A percentile compares a stretch with the other conserved stretches of the same genome.
phyloP scores from a whole-genome alignment of 2,797 vertebrate species.

The Gymnothorax reevesii region DNA sequence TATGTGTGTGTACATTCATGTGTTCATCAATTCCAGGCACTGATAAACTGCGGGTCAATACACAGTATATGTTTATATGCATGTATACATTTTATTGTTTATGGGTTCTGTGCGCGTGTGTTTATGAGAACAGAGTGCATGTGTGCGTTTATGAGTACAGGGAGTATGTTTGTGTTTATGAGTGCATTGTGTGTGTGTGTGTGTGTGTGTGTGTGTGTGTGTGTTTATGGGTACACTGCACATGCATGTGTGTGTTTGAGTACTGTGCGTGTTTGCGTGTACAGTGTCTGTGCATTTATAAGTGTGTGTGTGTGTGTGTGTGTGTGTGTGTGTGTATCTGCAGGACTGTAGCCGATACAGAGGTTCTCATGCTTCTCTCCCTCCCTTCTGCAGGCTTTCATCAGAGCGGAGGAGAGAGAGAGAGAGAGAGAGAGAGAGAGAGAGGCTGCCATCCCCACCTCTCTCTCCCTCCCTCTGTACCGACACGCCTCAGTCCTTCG shows the following conservation, averaged over 20 bases:
- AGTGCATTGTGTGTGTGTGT: not conserved
- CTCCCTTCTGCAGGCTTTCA: conserved; percentile 56
- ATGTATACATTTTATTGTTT: not conserved
- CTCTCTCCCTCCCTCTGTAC: conserved; percentile 60
- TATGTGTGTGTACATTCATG: not conserved
- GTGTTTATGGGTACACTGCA: not conserved
- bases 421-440: conserved; percentile 55
- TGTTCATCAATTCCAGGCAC: too few species aligned
- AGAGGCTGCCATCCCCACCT: conserved; percentile 60
- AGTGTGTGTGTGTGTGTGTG: not conserved
- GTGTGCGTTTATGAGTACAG: not conserved
- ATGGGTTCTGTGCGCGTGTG: not conserved
- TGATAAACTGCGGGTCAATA: too few species aligned
- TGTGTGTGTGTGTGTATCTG: not conserved
- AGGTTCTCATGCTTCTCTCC: conserved; percentile 50
- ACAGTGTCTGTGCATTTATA: not conserved
- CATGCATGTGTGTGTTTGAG: not conserved
- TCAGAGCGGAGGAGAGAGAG: conserved; percentile 55
- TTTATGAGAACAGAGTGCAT: not conserved
- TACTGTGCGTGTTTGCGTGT: not conserved
- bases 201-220: not conserved
- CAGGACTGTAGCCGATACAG: conserved; percentile 47
- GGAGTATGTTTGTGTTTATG: not conserved
- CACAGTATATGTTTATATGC: too few species aligned
- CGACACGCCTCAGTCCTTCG: conserved; percentile 69